phyloP scores from a whole-genome alignment of 2,888 invertebrate species.

The Chloroclysta siterata region DNA sequence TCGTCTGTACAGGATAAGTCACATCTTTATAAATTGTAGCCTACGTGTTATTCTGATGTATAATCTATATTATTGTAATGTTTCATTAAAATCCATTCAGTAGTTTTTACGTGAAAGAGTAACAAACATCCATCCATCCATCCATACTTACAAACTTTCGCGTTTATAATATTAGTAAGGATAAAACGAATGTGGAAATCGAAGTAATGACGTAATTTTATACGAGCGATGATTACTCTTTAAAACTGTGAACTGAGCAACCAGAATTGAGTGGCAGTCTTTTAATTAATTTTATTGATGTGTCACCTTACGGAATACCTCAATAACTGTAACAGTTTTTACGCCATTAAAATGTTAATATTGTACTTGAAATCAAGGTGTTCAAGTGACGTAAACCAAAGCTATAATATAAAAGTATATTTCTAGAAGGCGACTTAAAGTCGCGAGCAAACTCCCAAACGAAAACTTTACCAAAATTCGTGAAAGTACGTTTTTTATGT shows the following conservation, averaged over 20 bases:
- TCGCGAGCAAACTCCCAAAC: background rate
- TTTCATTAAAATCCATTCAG: too few species aligned
- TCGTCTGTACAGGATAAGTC: too few species aligned
- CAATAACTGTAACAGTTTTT: slow-evolving; percentile 29
- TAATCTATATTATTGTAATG: too few species aligned
- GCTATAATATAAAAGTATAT: slow-evolving; percentile 14
- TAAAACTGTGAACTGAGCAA: background rate
- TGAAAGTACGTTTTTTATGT: background rate
- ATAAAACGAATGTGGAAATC: too few species aligned
- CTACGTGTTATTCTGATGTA: too few species aligned
- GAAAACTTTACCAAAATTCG: background rate
- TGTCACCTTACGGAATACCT: slow-evolving; percentile 18
- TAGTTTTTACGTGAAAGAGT: too few species aligned
- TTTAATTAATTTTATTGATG: slow-evolving; percentile 22
- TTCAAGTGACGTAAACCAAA: slow-evolving; percentile 23
- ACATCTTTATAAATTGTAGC: too few species aligned
- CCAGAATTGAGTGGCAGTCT: background rate
- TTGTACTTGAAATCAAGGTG: slow-evolving; percentile 35
- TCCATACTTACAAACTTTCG: too few species aligned
- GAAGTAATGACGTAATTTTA: too few species aligned
- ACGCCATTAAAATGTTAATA: slow-evolving; percentile 28
- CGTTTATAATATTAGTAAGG: too few species aligned
- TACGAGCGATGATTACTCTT: too few species aligned
- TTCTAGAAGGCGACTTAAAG: slow-evolving; percentile 10
- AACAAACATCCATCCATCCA: too few species aligned